Evolutionary conservation across 2,113 vertebrate species (phyloP).

Genomic region (Crypturellus undulatus): DNA sequence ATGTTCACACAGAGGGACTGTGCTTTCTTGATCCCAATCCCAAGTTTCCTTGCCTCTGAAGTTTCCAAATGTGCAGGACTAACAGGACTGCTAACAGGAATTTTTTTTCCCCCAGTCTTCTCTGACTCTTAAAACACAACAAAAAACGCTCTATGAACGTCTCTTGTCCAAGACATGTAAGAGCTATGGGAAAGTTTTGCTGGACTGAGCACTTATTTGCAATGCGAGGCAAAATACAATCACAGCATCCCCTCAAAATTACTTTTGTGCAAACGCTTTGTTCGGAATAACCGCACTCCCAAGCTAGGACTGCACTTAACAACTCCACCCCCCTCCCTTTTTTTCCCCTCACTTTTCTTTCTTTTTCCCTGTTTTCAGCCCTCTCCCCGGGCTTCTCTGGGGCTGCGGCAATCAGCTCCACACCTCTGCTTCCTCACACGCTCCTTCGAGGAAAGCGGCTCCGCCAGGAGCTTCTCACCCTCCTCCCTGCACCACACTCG

Average conservation of each 20-base stretch:
- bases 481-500: background rate
- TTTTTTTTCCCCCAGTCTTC: background rate
- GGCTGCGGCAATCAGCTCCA: background rate
- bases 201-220: background rate
- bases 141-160: background rate
- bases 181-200: background rate
- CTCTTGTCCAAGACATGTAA: background rate
- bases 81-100: background rate
- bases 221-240: background rate
- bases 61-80: background rate
- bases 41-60: background rate
- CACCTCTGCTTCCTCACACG: background rate
- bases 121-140: background rate
- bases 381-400: too few relatives aligned
- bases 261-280: background rate
- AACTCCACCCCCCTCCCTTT: too few relatives aligned
- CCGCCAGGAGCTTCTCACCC: too few relatives aligned
- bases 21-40: background rate
- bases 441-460: background rate
- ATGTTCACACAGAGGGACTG: background rate
- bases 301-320: background rate
- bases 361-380: too few relatives aligned
- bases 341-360: rapidly evolving
- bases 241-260: background rate
- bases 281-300: background rate